Evolutionary conservation across 2,888 invertebrate species (phyloP).

Genomic region (Tetropium fuscum): DNA sequence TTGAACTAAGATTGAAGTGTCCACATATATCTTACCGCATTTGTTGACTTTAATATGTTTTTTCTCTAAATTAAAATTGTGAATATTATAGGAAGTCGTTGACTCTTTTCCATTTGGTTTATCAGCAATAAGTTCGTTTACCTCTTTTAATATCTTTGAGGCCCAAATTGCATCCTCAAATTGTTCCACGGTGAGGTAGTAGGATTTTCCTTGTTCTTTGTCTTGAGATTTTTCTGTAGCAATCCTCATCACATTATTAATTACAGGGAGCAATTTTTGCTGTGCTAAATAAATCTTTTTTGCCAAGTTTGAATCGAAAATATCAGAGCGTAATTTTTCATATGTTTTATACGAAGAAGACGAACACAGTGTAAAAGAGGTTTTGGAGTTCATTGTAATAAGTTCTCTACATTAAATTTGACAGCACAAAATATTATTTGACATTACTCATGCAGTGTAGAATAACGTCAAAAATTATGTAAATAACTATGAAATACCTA

Average conservation of each 20-base stretch:
- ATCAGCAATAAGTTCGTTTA: conserved; percentile 22
- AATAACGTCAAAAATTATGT: not conserved
- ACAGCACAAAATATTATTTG: conserved; percentile 9
- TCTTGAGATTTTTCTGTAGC: conserved; percentile 16
- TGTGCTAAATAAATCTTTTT: conserved; percentile 33
- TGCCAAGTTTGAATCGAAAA: conserved; percentile 11
- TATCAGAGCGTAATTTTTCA: conserved; percentile 2
- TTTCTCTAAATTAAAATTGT: conserved; percentile 35
- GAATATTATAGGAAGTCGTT: conserved; percentile 19
- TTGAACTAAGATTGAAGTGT: conserved; percentile 41
- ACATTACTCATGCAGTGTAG: not conserved
- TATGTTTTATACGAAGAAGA: conserved; percentile 1
- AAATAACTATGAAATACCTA: too few species aligned
- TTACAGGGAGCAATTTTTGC: conserved; percentile 34
- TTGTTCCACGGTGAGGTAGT: conserved; percentile 39
- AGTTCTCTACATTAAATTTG: conserved; percentile 20
- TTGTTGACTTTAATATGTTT: conserved; percentile 37
- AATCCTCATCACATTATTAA: conserved; percentile 33
- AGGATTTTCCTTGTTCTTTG: conserved; percentile 13
- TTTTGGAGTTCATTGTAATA: conserved; percentile 23
- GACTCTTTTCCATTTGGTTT: conserved; percentile 24
- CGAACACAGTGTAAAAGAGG: conserved; percentile 11
- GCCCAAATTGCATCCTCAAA: conserved; percentile 43
- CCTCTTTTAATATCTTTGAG: conserved; percentile 36
- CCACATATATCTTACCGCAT: conserved; percentile 40